These are phyloP conservation scores for Plebejus argus DNA, from an alignment of 2,888 invertebrate genomes.

Conservation along the genomic window DNA sequence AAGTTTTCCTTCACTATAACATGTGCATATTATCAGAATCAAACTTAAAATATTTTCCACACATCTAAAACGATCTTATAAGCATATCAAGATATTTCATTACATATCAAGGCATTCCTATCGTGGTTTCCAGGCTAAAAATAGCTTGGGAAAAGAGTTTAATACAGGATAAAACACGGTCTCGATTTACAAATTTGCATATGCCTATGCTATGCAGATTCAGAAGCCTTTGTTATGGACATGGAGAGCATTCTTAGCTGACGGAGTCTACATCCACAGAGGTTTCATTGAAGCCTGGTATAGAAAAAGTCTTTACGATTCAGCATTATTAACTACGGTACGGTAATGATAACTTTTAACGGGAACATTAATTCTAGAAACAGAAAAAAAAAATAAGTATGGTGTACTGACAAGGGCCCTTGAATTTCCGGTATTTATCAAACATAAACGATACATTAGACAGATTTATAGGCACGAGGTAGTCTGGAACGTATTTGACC, in stretches of 20 bases:
- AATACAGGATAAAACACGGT: constrained; percentile 15
- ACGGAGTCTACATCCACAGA: neutral
- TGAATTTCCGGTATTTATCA: too few relatives aligned
- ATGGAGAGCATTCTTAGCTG: neutral
- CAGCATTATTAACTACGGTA: neutral
- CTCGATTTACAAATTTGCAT: constrained; percentile 15
- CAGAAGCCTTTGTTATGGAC: constrained; percentile 4
- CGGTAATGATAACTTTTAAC: neutral
- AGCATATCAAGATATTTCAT: neutral
- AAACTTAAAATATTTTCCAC: neutral
- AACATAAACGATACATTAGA: too few relatives aligned
- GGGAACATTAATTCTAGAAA: too few relatives aligned
- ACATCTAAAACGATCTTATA: neutral
- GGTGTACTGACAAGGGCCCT: too few relatives aligned
- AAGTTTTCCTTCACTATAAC: too few relatives aligned
- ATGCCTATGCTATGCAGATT: constrained; percentile 12
- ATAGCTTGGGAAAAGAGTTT: neutral
- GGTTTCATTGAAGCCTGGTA: neutral
- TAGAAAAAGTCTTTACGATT: neutral
- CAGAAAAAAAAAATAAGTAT: too few relatives aligned
- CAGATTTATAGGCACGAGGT: neutral
- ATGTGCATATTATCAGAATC: neutral
- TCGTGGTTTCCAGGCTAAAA: neutral
- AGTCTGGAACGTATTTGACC: neutral
- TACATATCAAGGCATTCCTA: too few relatives aligned